Evolutionary conservation across 2,113 vertebrate species (phyloP).

Genomic region (Ptilorrhoa leucosticta): DNA sequence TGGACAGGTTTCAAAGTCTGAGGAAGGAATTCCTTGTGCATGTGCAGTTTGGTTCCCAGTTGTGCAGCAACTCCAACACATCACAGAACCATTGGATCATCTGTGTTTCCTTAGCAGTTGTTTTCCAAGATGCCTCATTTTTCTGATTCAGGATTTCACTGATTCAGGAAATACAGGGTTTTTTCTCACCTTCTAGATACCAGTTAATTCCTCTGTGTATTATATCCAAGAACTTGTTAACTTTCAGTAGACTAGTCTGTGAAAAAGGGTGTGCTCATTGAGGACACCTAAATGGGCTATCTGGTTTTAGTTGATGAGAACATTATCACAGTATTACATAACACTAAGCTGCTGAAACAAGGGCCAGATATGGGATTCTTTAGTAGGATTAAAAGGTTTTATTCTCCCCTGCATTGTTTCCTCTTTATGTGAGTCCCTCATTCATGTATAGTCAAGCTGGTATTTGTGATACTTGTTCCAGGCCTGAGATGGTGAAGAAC

Average conservation of each 20-base stretch:
- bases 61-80: not conserved
- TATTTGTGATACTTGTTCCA: not conserved
- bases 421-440: not conserved
- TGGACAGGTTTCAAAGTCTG: not conserved
- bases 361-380: not conserved
- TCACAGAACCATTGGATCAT: not conserved
- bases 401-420: not conserved
- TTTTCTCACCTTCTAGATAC: not conserved
- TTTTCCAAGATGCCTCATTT: not conserved
- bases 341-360: not conserved
- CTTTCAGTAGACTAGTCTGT: not conserved
- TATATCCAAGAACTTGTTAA: not conserved
- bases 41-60: not conserved
- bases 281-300: not conserved
- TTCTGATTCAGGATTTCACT: not conserved
- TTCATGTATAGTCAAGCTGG: not conserved
- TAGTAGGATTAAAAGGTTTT: not conserved
- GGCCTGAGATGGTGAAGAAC: not conserved
- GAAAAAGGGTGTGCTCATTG: not conserved
- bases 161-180: not conserved
- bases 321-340: not conserved
- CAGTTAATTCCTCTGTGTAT: not conserved
- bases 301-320: not conserved
- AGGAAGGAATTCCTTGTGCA: not conserved
- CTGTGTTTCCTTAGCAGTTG: not conserved